Percentiles rank a stretch among this genome's conserved stretches.
These are phyloP conservation scores for Smittia sp. DNA, from an alignment of 2,888 invertebrate species.

Conservation along the genomic window DNA sequence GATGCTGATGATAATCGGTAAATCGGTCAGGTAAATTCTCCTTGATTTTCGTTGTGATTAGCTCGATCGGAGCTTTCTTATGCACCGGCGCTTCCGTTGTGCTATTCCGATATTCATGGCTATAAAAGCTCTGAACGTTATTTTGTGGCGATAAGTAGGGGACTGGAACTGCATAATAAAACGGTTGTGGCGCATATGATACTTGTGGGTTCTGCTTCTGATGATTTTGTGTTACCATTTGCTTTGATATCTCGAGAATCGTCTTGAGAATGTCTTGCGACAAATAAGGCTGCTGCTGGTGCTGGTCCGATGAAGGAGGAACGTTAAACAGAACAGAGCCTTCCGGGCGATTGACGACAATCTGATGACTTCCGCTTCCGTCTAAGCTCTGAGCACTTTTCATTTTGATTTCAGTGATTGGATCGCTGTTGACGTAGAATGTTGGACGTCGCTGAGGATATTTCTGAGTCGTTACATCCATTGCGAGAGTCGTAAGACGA, in stretches of 20 bases:
- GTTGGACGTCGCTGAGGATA: slow-evolving; percentile 44
- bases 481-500: background rate
- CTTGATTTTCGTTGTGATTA: background rate
- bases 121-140: slow-evolving; percentile 8
- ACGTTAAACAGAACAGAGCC: slow-evolving; percentile 51
- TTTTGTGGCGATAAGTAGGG: slow-evolving; percentile 20
- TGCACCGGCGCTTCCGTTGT: background rate
- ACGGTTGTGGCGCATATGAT: slow-evolving; percentile 6
- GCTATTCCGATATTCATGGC: background rate
- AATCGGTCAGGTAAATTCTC: background rate
- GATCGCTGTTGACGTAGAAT: slow-evolving; percentile 47
- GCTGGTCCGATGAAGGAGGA: slow-evolving; percentile 43
- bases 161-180: slow-evolving; percentile 34
- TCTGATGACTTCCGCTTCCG: slow-evolving; percentile 51
- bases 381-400: slow-evolving; percentile 44
- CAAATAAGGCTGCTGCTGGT: slow-evolving; percentile 48
- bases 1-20: background rate
- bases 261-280: slow-evolving; percentile 53
- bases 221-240: slow-evolving; percentile 51
- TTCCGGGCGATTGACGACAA: slow-evolving; percentile 52
- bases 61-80: background rate
- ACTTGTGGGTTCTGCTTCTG: background rate
- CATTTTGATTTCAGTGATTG: slow-evolving; percentile 43
- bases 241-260: slow-evolving; percentile 52
- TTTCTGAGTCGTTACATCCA: slow-evolving; percentile 33